These are phyloP conservation scores for Andinoacara biseriatus DNA, from an alignment of 2,113 vertebrate genomes.

Conservation along the genomic window DNA sequence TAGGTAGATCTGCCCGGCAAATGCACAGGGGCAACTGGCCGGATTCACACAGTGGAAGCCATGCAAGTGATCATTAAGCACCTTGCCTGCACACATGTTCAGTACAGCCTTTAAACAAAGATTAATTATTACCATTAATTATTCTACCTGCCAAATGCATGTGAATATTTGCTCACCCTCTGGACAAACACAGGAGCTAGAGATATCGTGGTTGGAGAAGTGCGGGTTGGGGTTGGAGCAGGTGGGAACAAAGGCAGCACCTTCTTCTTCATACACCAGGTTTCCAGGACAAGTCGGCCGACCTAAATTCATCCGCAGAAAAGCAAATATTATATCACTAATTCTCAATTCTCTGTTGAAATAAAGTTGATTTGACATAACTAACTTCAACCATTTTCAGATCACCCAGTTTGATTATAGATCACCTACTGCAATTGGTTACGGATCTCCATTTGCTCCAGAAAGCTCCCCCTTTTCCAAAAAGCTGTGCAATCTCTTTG, in stretches of 20 bases:
- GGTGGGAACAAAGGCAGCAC: conserved; percentile 59
- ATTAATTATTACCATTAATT: too few relatives aligned
- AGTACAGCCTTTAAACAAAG: neutral
- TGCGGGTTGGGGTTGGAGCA: conserved; percentile 66
- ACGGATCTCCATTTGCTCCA: conserved; percentile 21
- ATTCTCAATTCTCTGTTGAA: neutral
- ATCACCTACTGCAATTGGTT: conserved; percentile 62
- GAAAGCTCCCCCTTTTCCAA: neutral
- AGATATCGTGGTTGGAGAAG: neutral
- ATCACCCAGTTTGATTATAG: neutral
- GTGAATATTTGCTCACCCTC: conserved; percentile 41
- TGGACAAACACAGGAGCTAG: conserved; percentile 71
- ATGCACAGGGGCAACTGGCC: conserved; percentile 67
- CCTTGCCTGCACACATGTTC: conserved; percentile 45
- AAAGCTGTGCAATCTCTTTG: conserved; percentile 46
- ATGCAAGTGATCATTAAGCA: conserved; percentile 64
- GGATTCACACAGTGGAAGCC: conserved; percentile 47
- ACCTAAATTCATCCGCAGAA: conserved; percentile 40
- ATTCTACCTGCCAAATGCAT: neutral
- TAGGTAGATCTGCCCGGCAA: conserved; percentile 47
- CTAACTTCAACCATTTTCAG: neutral
- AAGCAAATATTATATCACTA: accelerated
- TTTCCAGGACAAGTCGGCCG: conserved; percentile 63
- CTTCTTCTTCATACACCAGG: conserved; percentile 53
- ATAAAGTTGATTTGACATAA: neutral